phyloP scores from a whole-genome alignment of 35 echinoderm and acorn worm species.

The Diadema setosum region DNA sequence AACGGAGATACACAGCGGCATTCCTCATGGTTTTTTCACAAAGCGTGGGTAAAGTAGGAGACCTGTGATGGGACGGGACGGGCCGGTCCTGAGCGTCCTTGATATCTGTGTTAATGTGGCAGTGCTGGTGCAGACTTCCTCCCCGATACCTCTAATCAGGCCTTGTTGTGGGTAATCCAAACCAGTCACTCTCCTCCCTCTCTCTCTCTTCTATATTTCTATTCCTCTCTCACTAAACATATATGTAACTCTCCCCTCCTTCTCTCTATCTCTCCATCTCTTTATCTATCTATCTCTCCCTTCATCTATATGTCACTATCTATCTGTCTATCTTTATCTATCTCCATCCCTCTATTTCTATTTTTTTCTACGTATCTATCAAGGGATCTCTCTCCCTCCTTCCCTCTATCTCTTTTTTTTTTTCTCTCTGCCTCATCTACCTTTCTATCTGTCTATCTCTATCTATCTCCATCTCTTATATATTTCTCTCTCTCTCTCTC shows the following conservation, averaged over 20 bases:
- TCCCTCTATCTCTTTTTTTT: neutral
- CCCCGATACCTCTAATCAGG: no score
- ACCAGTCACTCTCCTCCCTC: no score
- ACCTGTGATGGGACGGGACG: no score
- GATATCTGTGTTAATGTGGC: no score
- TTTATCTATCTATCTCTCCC: neutral
- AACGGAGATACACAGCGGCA: no score
- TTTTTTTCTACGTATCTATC: neutral
- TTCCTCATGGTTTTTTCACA: no score
- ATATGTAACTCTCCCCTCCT: neutral
- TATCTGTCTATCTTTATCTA: neutral
- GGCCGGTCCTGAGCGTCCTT: no score
- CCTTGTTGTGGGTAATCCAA: no score
- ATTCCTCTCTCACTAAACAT: neutral
- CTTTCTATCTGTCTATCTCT: neutral
- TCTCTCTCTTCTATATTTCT: neutral
- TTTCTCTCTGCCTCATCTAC: neutral
- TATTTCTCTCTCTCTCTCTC: neutral
- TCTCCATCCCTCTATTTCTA: neutral
- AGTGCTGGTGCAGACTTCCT: no score
- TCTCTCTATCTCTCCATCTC: neutral
- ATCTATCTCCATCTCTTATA: neutral
- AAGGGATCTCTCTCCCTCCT: neutral
- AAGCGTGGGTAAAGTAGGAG: no score
- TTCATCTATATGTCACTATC: no score